These are phyloP conservation scores for Epinotia bilunana DNA, from an alignment of 2,888 invertebrate genomes.

Conservation along the genomic window DNA sequence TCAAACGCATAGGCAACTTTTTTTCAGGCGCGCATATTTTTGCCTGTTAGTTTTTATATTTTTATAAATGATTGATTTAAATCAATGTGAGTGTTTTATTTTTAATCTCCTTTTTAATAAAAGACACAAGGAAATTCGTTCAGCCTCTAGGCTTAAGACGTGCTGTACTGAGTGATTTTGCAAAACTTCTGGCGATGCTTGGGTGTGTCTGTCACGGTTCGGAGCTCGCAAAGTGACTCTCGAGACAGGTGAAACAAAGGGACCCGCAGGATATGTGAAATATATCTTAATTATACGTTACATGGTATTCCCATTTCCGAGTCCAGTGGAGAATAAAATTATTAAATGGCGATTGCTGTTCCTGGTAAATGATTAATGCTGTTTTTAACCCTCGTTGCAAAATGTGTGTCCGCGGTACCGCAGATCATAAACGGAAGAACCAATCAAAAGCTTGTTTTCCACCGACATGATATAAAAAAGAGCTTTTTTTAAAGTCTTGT, in stretches of 20 bases:
- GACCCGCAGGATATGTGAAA: conserved; percentile 42
- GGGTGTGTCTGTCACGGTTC: conserved; percentile 75
- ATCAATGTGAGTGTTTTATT: conserved; percentile 39
- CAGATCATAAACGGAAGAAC: no score
- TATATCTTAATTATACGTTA: conserved; percentile 27
- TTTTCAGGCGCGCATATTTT: not conserved
- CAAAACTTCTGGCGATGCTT: conserved; percentile 74
- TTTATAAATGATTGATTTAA: not conserved
- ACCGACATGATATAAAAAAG: no score
- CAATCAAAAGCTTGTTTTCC: no score
- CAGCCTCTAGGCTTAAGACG: conserved; percentile 53
- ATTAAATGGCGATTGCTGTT: not conserved
- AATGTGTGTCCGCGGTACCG: no score
- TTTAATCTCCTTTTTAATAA: conserved; percentile 51
- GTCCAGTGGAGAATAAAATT: conserved; percentile 1
- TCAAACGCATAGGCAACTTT: conserved; percentile 15
- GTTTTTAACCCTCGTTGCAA: not conserved
- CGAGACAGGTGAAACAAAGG: conserved; percentile 37
- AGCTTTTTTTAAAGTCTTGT: no score
- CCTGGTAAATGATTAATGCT: conserved; percentile 1
- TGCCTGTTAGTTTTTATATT: not conserved
- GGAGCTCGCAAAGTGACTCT: conserved; percentile 66
- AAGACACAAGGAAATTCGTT: conserved; percentile 53
- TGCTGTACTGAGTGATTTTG: conserved; percentile 70
- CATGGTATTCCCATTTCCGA: not conserved